Base-by-base conservation (phyloP, 2,888 invertebrate species). In the Rotaria sp. region DNA sequence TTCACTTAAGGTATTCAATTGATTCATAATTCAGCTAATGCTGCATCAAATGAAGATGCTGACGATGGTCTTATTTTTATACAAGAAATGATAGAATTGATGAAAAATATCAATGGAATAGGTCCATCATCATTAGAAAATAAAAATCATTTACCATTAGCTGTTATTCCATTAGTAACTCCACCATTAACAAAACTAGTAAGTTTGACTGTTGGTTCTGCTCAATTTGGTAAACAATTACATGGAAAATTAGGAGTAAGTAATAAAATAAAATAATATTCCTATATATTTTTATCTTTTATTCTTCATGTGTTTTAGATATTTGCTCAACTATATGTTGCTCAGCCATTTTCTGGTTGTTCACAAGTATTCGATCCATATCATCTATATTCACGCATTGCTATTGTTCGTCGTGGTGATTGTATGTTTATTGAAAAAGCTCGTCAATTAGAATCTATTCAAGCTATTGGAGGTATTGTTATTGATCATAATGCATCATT, bases 381-480 rank as follows among this genome's bases (percentile, higher is more conserved):
- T 0, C 26, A 67, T 50, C 67, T 30, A 24, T 52, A 30, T 8
- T 38, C 84, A 26, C 74, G 84, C 89, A 95, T 98, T 88, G 95
- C 94, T 0, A 92, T 98, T n/a, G 94, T 96, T 87, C 94, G 94
- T 90, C 93, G 98, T 45, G 97, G 97, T 1, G 94, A 94, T 89
- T 99, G 98, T 91, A 96, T 96, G 92, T 99, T 97, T 91, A 94
- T 97, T 4, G 96, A 96, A 89, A 98, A 98, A 93, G 96, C 95
- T 4, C 93, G 96, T 85, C 92, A 94, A 89, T 93, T 96, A 57
- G 95, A 96, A 92, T 92, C 93, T 86, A 94, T 94, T 10, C 96
- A 96, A 30, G 96, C 95, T 0, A 92, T 94, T 57, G 95, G 94
- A 38, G 95, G 95, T 35, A 94, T 98, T 89, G 94, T 98, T 67